Evolutionary conservation across 2,797 vertebrate species (phyloP), one percentile per base, ranked within the genome.

Genomic region (Hephaestus fuliginosus): DNA sequence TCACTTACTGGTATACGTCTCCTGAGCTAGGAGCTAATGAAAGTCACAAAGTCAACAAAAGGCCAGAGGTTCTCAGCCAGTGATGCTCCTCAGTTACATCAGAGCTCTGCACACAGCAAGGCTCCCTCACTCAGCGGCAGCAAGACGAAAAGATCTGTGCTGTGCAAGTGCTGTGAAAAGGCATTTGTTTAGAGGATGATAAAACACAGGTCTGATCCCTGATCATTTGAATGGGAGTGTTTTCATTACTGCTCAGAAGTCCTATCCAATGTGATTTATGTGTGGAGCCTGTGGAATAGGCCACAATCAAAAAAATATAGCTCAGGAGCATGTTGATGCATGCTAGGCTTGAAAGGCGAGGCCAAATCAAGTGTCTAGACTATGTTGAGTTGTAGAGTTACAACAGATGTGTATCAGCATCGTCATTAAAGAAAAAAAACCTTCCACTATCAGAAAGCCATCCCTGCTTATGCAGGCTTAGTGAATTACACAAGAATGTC

Each of bases 301-400:
- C 20, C 67, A 49, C 41, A 41, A 25, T 25, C 46, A 63, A 11
- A 1, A 22, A 44, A 9, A 43, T 22, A 43, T 33, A 12, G 15
- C 56, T 70, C 39, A 0, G 5, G 66, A 39, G 20, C 58, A 36
- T 12, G 11, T 15, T 41, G 49, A 13, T 56, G 65, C 48, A 69
- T 25, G 57, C 18, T 12, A 60, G 43, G 22, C 20, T 25, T 17
- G 36, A 25, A 28, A 25, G 61, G 7, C 5, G 22, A 67, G 33
- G 48, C 46, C 25, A 55, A 65, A 51, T 46, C 33, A 1, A 46
- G 20, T 52, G 74, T 82, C 74, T 81, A 84, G 62, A 80, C 74
- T 28, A 25, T 30, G 57, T 53, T 70, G 43, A 73, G 28, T 60
- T 46, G 49, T 1, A 28, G 55, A 67, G n/a, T 52, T 39, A 33